Evolutionary conservation across 2,113 vertebrate species (phyloP).

Genomic region (Nettapus auritus): DNA sequence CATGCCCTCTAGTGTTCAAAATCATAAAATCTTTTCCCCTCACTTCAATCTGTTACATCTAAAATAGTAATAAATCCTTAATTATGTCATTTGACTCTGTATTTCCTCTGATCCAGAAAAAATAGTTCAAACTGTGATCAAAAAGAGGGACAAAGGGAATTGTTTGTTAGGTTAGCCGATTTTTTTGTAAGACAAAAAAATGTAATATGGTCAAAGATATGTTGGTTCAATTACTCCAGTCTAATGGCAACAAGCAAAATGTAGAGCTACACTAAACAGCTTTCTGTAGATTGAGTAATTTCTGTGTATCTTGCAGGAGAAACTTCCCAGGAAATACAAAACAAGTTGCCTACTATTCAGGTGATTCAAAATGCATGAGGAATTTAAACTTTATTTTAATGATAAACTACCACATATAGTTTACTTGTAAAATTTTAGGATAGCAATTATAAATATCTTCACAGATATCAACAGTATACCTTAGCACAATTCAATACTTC

Average conservation of each 20-base stretch:
- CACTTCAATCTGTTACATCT: background rate
- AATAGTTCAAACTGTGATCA: background rate
- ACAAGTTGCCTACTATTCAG: background rate
- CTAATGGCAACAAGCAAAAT: background rate
- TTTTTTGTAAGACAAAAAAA: background rate
- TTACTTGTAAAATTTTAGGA: background rate
- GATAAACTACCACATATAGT: background rate
- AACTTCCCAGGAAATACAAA: background rate
- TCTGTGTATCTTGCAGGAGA: background rate
- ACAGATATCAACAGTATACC: background rate
- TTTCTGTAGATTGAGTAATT: background rate
- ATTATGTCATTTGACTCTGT: background rate
- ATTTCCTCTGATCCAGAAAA: background rate
- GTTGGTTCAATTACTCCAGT: background rate
- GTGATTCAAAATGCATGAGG: background rate
- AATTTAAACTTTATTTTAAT: background rate
- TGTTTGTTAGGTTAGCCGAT: background rate
- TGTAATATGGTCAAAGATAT: background rate
- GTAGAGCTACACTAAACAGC: background rate
- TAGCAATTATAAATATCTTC: background rate
- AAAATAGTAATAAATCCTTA: background rate
- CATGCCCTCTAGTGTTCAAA: conserved; percentile 74
- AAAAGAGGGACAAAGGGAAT: background rate
- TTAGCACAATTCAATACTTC: background rate
- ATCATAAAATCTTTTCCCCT: background rate